phyloP scores from a whole-genome alignment of 2,888 invertebrate species.

The Hermodice carunculata region DNA sequence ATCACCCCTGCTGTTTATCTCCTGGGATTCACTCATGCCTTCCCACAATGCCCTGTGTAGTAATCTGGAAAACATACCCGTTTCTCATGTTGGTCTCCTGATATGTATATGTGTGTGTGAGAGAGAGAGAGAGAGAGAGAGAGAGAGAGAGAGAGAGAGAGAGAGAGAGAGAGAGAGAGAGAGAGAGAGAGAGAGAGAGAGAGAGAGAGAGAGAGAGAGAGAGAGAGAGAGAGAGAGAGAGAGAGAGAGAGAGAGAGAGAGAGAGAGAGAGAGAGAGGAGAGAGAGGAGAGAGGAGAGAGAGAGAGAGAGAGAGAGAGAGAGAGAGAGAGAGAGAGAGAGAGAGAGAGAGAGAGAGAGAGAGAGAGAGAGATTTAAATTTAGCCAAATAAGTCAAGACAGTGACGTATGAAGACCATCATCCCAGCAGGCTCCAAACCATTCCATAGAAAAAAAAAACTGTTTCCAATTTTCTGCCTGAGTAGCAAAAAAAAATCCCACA shows the following conservation, averaged over 20 bases:
- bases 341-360: background rate
- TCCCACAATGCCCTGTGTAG: too few relatives aligned
- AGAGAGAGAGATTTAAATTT: background rate
- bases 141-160: background rate
- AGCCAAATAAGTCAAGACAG: background rate
- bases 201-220: constrained; percentile 13
- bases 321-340: background rate
- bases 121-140: background rate
- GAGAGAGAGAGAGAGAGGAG: background rate
- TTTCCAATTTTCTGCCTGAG: too few relatives aligned
- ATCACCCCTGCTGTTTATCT: too few relatives aligned
- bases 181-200: constrained; percentile 10
- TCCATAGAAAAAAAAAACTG: too few relatives aligned
- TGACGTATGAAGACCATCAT: too few relatives aligned
- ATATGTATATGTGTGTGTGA: background rate
- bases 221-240: background rate
- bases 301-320: background rate
- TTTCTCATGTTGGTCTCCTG: too few relatives aligned
- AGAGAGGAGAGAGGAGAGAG: background rate
- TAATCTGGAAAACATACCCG: too few relatives aligned
- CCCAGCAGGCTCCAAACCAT: too few relatives aligned
- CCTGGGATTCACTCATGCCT: too few relatives aligned
- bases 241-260: background rate
- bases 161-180: constrained; percentile 5
- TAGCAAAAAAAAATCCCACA: too few relatives aligned